phyloP scores from a whole-genome alignment of 2,113 vertebrate species.

The Albula goreensis region DNA sequence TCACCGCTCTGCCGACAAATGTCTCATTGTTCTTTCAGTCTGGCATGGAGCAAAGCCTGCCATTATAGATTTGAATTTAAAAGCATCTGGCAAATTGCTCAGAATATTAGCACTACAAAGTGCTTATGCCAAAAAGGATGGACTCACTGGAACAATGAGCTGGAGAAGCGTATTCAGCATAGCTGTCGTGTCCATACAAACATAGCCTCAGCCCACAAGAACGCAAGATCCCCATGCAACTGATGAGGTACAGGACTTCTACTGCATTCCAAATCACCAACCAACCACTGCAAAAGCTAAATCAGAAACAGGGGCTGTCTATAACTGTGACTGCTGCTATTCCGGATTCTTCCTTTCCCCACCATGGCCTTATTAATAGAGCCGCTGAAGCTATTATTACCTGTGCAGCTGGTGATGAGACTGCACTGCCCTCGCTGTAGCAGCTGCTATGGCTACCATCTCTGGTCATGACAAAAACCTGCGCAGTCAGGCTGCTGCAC shows the following conservation, averaged over 20 bases:
- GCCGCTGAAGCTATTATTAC: slow-evolving; percentile 13
- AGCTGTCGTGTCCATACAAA: too few species aligned
- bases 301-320: neutral
- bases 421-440: neutral
- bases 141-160: neutral
- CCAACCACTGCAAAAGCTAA: too few species aligned
- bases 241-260: too few species aligned
- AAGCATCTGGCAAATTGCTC: neutral
- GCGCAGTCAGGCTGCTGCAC: neutral
- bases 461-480: neutral
- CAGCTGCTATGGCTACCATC: slow-evolving; percentile 7
- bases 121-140: neutral
- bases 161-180: too few species aligned
- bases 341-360: neutral
- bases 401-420: neutral
- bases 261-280: too few species aligned
- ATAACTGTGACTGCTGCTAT: neutral
- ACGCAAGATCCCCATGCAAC: too few species aligned
- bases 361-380: slow-evolving; percentile 10
- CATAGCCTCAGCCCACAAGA: too few species aligned
- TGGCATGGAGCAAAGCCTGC: neutral
- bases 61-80: neutral
- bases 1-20: neutral
- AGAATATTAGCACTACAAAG: neutral
- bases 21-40: neutral